phyloP scores from a whole-genome alignment of 2,888 invertebrate genomes.

The Auanema sp. region DNA sequence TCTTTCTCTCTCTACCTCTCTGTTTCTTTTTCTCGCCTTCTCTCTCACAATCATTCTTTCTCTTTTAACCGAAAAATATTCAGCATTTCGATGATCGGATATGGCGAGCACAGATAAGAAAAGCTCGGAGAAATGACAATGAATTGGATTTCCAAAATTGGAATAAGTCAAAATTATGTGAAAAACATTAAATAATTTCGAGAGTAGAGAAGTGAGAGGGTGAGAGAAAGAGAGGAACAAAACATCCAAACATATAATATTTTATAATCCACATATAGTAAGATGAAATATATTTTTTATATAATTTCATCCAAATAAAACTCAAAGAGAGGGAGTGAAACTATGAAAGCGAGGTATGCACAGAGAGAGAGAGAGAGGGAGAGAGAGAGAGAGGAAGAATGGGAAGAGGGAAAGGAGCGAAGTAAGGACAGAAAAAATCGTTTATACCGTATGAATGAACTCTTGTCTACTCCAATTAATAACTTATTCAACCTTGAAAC shows the following conservation, averaged over 20 bases:
- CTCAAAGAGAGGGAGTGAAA: background rate
- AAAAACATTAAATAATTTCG: background rate
- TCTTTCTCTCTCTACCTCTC: slow-evolving; percentile 1
- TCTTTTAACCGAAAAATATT: too few relatives aligned
- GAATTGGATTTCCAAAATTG: background rate
- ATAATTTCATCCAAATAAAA: background rate
- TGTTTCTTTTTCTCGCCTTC: background rate
- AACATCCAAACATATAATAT: background rate
- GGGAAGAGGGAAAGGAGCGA: background rate
- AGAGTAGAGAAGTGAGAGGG: background rate
- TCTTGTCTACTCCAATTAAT: too few relatives aligned
- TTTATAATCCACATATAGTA: background rate
- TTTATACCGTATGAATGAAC: too few relatives aligned
- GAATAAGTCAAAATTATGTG: too few relatives aligned
- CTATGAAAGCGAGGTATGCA: background rate
- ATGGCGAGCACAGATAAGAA: background rate
- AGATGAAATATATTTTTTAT: slow-evolving; percentile 1
- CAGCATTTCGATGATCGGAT: too few relatives aligned
- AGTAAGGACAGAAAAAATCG: background rate
- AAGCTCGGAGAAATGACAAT: background rate
- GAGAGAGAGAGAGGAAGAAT: background rate
- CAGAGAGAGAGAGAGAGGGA: background rate
- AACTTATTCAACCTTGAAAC: too few relatives aligned
- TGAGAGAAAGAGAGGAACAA: background rate
- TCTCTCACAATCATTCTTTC: background rate